A percentile compares a stretch with the other conserved stretches of the same genome.
Evolutionary conservation across 1,140 invertebrate species (phyloP).

Genomic region (Trissolcus basalis): DNA sequence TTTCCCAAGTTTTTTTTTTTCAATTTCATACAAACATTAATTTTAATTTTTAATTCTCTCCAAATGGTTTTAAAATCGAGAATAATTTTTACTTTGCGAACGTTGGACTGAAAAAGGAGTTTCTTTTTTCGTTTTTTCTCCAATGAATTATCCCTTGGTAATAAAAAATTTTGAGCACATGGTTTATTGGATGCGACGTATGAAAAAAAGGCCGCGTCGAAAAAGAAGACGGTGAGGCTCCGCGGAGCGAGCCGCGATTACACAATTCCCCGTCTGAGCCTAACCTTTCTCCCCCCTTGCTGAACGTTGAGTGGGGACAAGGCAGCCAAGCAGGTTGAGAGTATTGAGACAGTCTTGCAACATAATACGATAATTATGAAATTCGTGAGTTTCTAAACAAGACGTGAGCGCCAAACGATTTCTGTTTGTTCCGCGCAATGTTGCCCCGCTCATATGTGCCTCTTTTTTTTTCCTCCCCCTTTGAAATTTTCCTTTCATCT

Average conservation of each 20-base stretch:
- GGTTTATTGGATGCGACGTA: slow-evolving; percentile 59
- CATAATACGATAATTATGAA: slow-evolving; percentile 76
- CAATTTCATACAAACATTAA: no score
- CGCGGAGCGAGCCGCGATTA: slow-evolving; percentile 64
- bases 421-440: slow-evolving; percentile 59
- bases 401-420: slow-evolving; percentile 63
- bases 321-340: slow-evolving; percentile 64
- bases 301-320: slow-evolving; percentile 34
- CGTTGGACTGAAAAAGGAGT: background rate
- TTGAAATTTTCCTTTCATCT: background rate
- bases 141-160: no score
- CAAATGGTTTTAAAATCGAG: no score
- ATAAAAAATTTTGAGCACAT: slow-evolving; percentile 40
- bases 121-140: no score
- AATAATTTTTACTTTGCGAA: no score
- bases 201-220: slow-evolving; percentile 36
- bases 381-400: slow-evolving; percentile 75
- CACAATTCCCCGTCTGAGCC: slow-evolving; percentile 72
- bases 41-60: no score
- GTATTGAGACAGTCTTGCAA: slow-evolving; percentile 70
- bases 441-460: slow-evolving; percentile 25
- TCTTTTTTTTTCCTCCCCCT: slow-evolving; percentile 22
- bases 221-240: slow-evolving; percentile 68
- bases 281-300: slow-evolving; percentile 71
- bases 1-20: no score